These are phyloP conservation scores for Monochamus alternatus DNA, from an alignment of 2,888 invertebrate species.

Conservation along the genomic window DNA sequence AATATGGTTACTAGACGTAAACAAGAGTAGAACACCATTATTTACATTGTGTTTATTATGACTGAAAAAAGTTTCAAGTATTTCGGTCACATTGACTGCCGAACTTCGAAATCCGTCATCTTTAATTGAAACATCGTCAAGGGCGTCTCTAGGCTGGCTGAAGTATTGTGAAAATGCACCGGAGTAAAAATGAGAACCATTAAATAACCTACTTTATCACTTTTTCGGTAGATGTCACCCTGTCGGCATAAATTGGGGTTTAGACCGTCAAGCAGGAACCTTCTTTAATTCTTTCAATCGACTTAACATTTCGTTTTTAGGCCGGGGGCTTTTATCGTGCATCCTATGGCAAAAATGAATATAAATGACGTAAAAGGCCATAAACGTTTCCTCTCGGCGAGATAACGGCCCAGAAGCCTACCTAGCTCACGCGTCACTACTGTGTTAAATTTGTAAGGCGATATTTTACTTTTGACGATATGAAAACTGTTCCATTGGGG, in stretches of 20 bases:
- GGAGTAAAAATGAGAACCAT: slow-evolving; percentile 3
- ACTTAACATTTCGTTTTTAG: slow-evolving; percentile 23
- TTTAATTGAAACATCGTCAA: not conserved
- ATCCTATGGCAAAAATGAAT: slow-evolving; percentile 35
- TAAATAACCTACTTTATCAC: slow-evolving; percentile 10
- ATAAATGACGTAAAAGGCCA: slow-evolving; percentile 32
- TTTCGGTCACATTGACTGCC: too few species aligned
- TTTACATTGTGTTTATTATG: too few species aligned
- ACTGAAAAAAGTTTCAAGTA: too few species aligned
- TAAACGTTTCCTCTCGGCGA: slow-evolving; percentile 6
- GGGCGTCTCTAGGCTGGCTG: not conserved
- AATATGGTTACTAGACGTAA: too few species aligned
- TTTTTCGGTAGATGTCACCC: slow-evolving; percentile 27
- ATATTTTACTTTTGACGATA: slow-evolving; percentile 4
- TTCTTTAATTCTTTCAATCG: slow-evolving; percentile 32
- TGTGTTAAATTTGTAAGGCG: slow-evolving; percentile 14
- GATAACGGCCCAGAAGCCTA: not conserved
- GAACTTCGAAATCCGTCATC: not conserved
- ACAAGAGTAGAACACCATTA: too few species aligned
- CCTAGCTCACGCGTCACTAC: slow-evolving; percentile 16
- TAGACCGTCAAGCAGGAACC: slow-evolving; percentile 26
- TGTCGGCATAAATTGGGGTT: slow-evolving; percentile 30
- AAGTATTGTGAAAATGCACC: not conserved
- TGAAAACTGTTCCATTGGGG: slow-evolving; percentile 3
- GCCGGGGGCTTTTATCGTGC: slow-evolving; percentile 24